phyloP scores from a whole-genome alignment of 2,797 vertebrate species.

The Neopelma chrysocephalum region DNA sequence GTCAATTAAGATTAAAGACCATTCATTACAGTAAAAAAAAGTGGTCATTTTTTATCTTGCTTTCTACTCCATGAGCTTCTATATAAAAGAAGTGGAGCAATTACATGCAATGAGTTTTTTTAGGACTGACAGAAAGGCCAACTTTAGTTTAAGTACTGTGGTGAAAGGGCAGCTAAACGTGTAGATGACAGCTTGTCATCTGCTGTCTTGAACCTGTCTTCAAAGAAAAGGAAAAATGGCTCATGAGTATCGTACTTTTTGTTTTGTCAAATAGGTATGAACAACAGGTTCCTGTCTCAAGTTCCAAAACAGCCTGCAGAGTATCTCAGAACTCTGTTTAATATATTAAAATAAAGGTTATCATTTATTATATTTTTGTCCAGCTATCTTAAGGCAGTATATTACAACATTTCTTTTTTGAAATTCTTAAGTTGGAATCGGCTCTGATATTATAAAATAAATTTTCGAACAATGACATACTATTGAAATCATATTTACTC shows the following conservation, averaged over 20 bases:
- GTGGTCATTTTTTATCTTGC: background rate
- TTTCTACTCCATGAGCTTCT: background rate
- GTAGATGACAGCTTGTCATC: background rate
- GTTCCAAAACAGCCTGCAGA: background rate
- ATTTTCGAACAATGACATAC: background rate
- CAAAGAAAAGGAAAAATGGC: background rate
- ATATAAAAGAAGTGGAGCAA: background rate
- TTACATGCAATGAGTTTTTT: background rate
- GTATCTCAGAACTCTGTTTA: constrained; percentile 27
- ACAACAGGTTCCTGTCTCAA: background rate
- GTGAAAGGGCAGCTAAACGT: background rate
- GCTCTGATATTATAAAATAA: background rate
- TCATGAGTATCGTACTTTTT: background rate
- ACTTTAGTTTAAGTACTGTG: background rate
- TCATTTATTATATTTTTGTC: constrained; percentile 9
- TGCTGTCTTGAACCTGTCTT: background rate
- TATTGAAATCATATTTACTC: background rate
- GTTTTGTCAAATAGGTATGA: background rate
- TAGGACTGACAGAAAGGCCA: background rate
- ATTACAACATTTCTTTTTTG: background rate
- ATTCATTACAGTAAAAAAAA: background rate
- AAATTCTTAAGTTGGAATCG: background rate
- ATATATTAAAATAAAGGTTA: constrained; percentile 4
- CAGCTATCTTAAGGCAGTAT: background rate
- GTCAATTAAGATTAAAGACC: background rate